Evolutionary conservation across 2,888 invertebrate genomes (phyloP), one percentile per base, ranked within the genome.

Genomic region (Malachius bipustulatus): DNA sequence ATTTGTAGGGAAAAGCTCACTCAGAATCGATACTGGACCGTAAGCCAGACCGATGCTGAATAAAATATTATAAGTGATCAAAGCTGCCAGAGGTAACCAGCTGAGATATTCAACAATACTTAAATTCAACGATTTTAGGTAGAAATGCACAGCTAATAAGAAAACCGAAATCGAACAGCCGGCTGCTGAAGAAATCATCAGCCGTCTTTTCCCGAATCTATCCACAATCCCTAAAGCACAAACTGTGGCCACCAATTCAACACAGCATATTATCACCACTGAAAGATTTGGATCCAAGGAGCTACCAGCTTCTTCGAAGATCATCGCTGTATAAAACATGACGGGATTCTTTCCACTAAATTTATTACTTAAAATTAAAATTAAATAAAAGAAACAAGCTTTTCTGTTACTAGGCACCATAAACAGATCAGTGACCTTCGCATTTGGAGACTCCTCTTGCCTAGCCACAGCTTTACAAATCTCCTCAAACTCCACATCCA

Each of bases 261-360:
- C 68, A 35, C 67, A 64, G 36, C 72, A 72, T 32, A 71, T 62
- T 41, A 74, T 65, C 9, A 75, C 71, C 2, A 73, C 71, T 16
- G 72, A 71, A 38, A 70, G 56, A 42, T 70, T 66, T 2, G 72
- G 62, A 39, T 62, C 55, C 14, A 75, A 60, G 16, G 60, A 57
- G 30, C 61, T 64, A 3, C 59, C 60, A 26, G 59, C 52, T 16
- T 59, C 50, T 44, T 66, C 64, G 50, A 82, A 78, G 47, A 82
- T 80, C 2, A 63, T 63, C 39, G 74, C 71, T 0, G 74, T 70
- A 48, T 75, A 75, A 3, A 74, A 71, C 4, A 75, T 64, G 6
- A 75, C 67, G 1, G 75, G 73, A 38, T 73, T 73, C 41, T 74
- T 74, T 1, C 76, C 76, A 48, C 73, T 73, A 34, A 76, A 64